Percentiles rank a stretch among this genome's conserved stretches.
Evolutionary conservation across 2,888 invertebrate species (phyloP).

Genomic region (Diabrotica balteata): DNA sequence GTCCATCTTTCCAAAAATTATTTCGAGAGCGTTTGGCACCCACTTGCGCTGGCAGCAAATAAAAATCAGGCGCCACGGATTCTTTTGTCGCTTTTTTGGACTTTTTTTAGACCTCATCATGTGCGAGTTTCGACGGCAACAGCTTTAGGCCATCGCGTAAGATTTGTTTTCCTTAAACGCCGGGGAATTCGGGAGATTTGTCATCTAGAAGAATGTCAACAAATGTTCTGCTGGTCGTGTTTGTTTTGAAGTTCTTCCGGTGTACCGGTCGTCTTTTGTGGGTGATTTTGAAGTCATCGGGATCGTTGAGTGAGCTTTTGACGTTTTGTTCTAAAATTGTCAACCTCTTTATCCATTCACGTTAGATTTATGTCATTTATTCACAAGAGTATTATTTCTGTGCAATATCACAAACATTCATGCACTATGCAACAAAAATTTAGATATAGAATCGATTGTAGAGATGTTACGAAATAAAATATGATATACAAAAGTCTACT

Average conservation of each 20-base stretch:
- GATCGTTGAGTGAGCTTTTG: too few species aligned
- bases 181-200: not conserved
- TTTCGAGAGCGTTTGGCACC: not conserved
- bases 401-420: too few species aligned
- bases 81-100: not conserved
- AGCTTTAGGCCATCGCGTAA: not conserved
- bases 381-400: too few species aligned
- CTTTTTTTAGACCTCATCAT: not conserved
- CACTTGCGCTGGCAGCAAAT: not conserved
- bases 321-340: too few species aligned
- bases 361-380: too few species aligned
- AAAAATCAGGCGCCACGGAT: slow-evolving; percentile 8
- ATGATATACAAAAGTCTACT: too few species aligned
- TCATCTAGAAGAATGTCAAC: slow-evolving; percentile 2
- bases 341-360: too few species aligned
- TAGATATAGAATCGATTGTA: too few species aligned
- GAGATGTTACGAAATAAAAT: too few species aligned
- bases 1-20: slow-evolving; percentile 4
- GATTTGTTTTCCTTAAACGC: slow-evolving; percentile 5
- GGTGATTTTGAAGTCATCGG: too few species aligned
- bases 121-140: too few species aligned
- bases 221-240: not conserved
- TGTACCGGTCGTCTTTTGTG: not conserved
- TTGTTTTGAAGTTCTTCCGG: not conserved
- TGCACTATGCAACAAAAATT: too few species aligned